Evolutionary conservation across 2,888 invertebrate species (phyloP), one percentile per base, ranked within the genome.

Genomic region (Odontocerum albicorne): DNA sequence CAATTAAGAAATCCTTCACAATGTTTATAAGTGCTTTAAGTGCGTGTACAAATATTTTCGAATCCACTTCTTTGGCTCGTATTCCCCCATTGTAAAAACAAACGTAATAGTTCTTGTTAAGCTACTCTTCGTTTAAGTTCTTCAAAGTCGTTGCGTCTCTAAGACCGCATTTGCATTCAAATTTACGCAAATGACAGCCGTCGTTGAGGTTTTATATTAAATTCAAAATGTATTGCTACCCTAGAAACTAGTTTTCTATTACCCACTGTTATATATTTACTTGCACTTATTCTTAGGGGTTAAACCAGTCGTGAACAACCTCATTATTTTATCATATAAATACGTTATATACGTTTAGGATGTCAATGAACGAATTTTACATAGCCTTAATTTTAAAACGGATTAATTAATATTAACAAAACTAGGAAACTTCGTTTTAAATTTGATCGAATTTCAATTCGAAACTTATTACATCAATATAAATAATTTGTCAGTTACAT

Each of bases 231-330:
- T 59, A 59, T 59, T 55, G 42, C 46, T 44, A 13, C 16, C 44
- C 12, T 43, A 52, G 43, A 59, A 59, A 55, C 55, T 47, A 52
- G 55, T 59, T 59, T 55, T 59, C 32, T 51, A 55, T 47, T 55
- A 50, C 52, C 44, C 22, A 32, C 43, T 43, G 17, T 38, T 38
- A 17, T 38, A 8, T 38, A 33, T 33, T n/a, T 33, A 33, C 33
- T 33, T 33, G 33, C 33, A 17, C 12, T 38, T 38, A 40, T 21
- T 39, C n/a, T 21, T 21, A 39, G 19, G 39, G n/a, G n/a, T n/a
- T n/a, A n/a, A n/a, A n/a, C n/a, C n/a, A n/a, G n/a, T n/a, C n/a
- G 39, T 19, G 39, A 39, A 17, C 12, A 39, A 39, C 19, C 2
- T 39, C 17, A 19, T 19, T 19, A 33, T 13, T n/a, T 33, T 13